Conservation (phyloP, 2,888 invertebrate species). For the Zonitis immaculata region DNA sequence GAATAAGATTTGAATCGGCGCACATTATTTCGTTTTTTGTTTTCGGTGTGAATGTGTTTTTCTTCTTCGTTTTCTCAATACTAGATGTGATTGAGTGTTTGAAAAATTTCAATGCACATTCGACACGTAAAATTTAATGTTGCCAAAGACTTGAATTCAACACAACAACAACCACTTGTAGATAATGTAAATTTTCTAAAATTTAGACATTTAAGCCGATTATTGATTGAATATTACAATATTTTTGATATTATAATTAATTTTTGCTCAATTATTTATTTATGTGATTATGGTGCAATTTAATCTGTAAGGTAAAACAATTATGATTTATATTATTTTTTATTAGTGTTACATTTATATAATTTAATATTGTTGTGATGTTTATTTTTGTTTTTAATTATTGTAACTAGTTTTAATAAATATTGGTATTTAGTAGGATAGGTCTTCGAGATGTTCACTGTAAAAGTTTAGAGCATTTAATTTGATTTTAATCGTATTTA, state of each 20-base stretch:
- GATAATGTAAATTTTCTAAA: background rate
- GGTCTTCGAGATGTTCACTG: too few relatives aligned
- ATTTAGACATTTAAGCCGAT: background rate
- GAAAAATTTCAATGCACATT: slow-evolving; percentile 2
- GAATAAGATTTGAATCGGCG: background rate
- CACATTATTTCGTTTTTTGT: background rate
- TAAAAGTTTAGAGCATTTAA: background rate
- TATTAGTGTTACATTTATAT: background rate
- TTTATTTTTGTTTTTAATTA: background rate
- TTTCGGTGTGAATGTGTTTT: slow-evolving; percentile 3
- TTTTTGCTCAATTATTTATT: slow-evolving; percentile 14
- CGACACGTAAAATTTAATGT: slow-evolving; percentile 4
- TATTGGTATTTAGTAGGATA: too few relatives aligned
- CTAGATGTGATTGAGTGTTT: slow-evolving; percentile 1
- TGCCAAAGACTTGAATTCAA: slow-evolving; percentile 13
- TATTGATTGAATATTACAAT: background rate
- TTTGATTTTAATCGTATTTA: background rate
- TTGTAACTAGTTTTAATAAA: background rate
- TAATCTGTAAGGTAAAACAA: background rate
- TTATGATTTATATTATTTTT: background rate
- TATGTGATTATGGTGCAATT: slow-evolving; percentile 7
- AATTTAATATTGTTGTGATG: background rate
- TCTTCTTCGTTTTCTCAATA: slow-evolving; percentile 1
- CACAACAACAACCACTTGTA: background rate
- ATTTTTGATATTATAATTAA: slow-evolving; percentile 4